Base-by-base conservation (phyloP, 2,888 invertebrate genomes). In the Phlogophora meticulosa region DNA sequence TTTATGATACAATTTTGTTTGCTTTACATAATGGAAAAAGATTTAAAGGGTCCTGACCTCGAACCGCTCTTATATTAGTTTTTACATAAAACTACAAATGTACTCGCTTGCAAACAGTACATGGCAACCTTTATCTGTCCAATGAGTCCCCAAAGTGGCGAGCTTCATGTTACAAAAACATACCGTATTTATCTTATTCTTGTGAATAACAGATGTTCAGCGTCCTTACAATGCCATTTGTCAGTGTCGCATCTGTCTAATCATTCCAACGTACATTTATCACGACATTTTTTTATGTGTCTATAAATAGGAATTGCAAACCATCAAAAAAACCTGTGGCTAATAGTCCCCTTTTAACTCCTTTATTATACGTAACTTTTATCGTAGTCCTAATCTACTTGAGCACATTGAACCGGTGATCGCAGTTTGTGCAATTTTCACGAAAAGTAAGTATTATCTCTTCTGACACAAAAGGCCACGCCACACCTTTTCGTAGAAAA, bases 241-340 rank as follows among this genome's bases (percentile, higher is more conserved):
- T 92, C 92, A 90, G 85, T 90, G 92, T 92, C 92, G 83, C 82
- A 83, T 89, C 88, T 87, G 88, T 91, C 89, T 89, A 91, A 92
- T 92, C 91, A 91, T 91, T 88, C 84, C 83, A 72, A 81, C 87
- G 85, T 81, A 91, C 90, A 90, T 91, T 91, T 90, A 85, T 91
- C 90, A 90, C 86, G 83, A 87, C 85, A 81, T 78, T 86, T 87
- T 88, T 88, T 72, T 72, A 62, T 72, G 32, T 49, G 38, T 87
- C 78, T 82, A 72, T 81, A 62, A 77, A 77, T 65, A 78, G 67
- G n/a, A 65, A 81, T 80, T 84, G 71, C 70, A 72, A 40, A 80
- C 5, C 62, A 63, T 74, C 69, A 78, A 78, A 65, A 69, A 62
- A 68, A 62, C 70, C n/a, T n/a, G 55, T 72, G 65, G 75, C 62